These are phyloP conservation scores for Ammospiza maritima DNA, from an alignment of 2,797 vertebrate species.

Conservation along the genomic window DNA sequence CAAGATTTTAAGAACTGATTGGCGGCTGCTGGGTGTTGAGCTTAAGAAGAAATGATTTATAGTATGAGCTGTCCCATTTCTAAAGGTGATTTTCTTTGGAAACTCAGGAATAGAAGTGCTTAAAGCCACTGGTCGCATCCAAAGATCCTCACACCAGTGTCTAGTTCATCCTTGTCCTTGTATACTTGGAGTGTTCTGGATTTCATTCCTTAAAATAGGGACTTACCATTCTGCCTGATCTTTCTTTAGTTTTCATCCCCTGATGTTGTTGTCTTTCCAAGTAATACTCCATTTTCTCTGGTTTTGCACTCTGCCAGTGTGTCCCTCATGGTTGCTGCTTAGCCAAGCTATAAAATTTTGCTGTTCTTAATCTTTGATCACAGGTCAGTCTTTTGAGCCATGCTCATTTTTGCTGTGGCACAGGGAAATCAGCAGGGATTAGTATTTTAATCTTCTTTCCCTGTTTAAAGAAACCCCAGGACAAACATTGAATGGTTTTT, in stretches of 20 bases:
- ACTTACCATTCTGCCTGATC: neutral
- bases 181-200: neutral
- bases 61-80: neutral
- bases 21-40: neutral
- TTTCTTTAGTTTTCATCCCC: neutral
- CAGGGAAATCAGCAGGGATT: slow-evolving; percentile 13
- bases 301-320: neutral
- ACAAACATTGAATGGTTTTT: neutral
- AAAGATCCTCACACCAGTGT: fast-evolving
- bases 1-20: neutral
- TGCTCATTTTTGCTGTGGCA: slow-evolving; percentile 4
- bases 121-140: neutral
- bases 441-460: slow-evolving; percentile 59
- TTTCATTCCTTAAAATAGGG: neutral
- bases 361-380: slow-evolving; percentile 41
- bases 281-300: neutral
- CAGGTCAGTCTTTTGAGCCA: slow-evolving; percentile 30
- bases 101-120: neutral
- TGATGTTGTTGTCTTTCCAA: slow-evolving; percentile 2
- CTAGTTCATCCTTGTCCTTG: neutral
- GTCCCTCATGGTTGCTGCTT: neutral
- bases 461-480: slow-evolving; percentile 47
- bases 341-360: slow-evolving; percentile 45
- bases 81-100: slow-evolving; percentile 9
- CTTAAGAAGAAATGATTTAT: slow-evolving; percentile 6